Conservation (phyloP, 1,140 invertebrate genomes). For the Drosophila repleta region DNA sequence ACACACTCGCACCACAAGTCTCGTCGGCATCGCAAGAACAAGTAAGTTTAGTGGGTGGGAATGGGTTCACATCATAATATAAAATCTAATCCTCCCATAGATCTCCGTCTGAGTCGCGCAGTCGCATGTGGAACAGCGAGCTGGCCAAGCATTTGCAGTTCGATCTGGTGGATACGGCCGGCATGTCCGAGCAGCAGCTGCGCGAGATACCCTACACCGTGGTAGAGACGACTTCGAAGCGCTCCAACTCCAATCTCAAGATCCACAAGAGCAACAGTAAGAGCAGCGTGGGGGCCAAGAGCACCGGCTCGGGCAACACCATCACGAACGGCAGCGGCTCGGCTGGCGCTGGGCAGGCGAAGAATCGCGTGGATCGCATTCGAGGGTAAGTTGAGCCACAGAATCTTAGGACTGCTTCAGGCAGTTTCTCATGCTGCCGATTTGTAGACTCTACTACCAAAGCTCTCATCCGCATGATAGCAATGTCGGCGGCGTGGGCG, state of each 20-base stretch:
- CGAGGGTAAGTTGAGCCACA: constrained; percentile 63
- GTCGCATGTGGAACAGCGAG: constrained; percentile 88
- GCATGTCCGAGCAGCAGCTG: constrained; percentile 94
- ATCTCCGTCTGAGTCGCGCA: constrained; percentile 87
- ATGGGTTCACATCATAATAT: background rate
- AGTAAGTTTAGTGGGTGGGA: constrained; percentile 81
- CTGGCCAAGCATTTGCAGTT: constrained; percentile 94
- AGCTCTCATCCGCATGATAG: constrained; percentile 77
- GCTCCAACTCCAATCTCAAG: constrained; percentile 76
- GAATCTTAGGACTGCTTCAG: constrained; percentile 3
- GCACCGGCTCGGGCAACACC: constrained; percentile 79
- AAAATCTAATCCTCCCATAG: constrained; percentile 54
- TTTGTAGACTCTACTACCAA: constrained; percentile 81
- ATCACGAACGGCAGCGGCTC: constrained; percentile 76
- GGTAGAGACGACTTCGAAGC: constrained; percentile 88
- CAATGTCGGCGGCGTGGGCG: constrained; percentile 51
- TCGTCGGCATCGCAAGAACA: constrained; percentile 88
- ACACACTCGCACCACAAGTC: constrained; percentile 84
- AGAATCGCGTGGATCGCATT: constrained; percentile 80
- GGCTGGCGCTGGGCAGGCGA: constrained; percentile 65
- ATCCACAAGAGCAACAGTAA: constrained; percentile 83
- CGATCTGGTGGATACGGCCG: constrained; percentile 93
- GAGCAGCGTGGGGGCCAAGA: constrained; percentile 79
- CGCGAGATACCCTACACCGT: constrained; percentile 96
- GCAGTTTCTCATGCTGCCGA: constrained; percentile 37